phyloP scores from a whole-genome alignment of 2,113 vertebrate genomes.

The Galemys pyrenaicus region DNA sequence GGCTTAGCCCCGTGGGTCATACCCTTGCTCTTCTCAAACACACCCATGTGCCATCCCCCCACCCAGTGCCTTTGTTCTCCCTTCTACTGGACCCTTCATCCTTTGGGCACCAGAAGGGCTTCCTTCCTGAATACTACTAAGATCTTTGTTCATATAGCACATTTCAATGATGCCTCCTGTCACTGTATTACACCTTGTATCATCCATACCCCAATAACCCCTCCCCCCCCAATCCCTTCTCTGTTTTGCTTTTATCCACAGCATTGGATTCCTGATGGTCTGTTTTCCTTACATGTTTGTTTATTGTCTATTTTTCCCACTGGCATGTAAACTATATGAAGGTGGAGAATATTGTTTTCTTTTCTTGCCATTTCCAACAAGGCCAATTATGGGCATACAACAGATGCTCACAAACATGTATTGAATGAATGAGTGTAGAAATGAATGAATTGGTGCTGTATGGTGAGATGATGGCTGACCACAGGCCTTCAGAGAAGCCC shows the following conservation, averaged over 20 bases:
- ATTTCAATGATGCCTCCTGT: not conserved
- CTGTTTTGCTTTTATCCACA: not conserved
- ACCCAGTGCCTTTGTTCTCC: fast-evolving
- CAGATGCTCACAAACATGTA: not conserved
- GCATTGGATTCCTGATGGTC: not conserved
- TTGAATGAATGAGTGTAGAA: not conserved
- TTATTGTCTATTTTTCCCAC: not conserved
- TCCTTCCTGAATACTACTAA: not conserved
- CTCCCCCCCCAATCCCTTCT: not conserved
- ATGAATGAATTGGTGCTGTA: not conserved
- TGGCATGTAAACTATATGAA: not conserved
- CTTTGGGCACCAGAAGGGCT: not conserved
- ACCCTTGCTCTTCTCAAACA: not conserved
- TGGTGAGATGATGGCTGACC: not conserved
- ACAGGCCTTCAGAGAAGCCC: not conserved
- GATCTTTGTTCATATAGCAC: not conserved
- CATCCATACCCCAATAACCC: too few relatives aligned
- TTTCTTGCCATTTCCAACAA: not conserved
- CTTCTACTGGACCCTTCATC: not conserved
- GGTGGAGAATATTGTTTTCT: not conserved
- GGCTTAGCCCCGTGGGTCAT: not conserved
- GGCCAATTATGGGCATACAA: not conserved
- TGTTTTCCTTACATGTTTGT: not conserved
- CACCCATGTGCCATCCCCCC: fast-evolving
- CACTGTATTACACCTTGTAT: not conserved